Conservation (phyloP, 2,113 vertebrate species). For the Proterorhinus semilunaris region DNA sequence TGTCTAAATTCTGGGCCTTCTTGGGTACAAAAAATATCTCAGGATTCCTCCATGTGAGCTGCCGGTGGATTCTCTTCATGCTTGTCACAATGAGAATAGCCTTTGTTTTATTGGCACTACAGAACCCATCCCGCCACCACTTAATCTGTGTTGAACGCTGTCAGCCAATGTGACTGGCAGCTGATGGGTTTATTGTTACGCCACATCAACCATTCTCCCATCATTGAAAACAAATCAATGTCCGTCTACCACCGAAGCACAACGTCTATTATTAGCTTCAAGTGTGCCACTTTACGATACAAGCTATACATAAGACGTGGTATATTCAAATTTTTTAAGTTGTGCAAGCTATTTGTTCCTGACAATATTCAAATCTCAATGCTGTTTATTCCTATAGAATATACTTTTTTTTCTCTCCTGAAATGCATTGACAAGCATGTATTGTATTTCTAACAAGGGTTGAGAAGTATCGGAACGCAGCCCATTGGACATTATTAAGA, state of each 20-base stretch:
- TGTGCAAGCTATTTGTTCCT: background rate
- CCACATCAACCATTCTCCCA: background rate
- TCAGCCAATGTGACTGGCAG: conserved; percentile 4
- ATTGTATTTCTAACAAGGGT: too few relatives aligned
- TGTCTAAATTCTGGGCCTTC: too few relatives aligned
- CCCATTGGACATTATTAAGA: too few relatives aligned
- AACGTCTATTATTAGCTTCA: background rate
- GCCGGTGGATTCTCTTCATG: background rate
- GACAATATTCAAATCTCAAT: background rate
- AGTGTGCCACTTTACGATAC: background rate
- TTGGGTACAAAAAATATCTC: too few relatives aligned
- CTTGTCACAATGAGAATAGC: background rate
- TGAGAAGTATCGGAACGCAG: too few relatives aligned
- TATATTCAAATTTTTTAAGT: background rate
- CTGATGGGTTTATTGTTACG: background rate
- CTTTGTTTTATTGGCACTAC: background rate
- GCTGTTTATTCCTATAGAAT: background rate
- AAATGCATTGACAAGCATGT: too few relatives aligned
- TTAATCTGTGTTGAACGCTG: background rate
- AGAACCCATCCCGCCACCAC: background rate
- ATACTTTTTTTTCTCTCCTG: too few relatives aligned
- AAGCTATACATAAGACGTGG: background rate
- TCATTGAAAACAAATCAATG: conserved; percentile 2
- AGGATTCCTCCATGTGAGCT: background rate
- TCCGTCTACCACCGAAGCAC: background rate